phyloP scores from a whole-genome alignment of 2,113 vertebrate species.

The Danio rerio region DNA sequence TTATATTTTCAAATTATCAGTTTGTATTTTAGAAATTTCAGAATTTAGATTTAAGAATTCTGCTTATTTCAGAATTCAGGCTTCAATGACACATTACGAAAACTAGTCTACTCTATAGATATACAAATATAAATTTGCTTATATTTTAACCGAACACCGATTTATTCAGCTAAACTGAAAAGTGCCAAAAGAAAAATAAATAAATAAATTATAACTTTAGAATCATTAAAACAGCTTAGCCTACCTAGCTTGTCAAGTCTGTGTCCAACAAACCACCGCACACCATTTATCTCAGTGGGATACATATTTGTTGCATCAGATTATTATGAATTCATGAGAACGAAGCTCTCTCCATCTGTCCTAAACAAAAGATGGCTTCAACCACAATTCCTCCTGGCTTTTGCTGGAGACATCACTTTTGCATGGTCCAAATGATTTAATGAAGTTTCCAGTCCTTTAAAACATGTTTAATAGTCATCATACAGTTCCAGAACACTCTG shows the following conservation, averaged over 20 bases:
- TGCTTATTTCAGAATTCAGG: no score
- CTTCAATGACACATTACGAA: no score
- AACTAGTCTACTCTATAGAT: no score
- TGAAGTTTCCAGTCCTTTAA: slow-evolving; percentile 4
- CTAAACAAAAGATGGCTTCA: neutral
- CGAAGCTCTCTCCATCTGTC: neutral
- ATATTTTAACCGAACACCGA: no score
- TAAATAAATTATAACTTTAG: neutral
- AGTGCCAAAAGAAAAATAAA: no score
- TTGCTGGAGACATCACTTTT: slow-evolving; percentile 6
- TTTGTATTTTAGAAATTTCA: no score
- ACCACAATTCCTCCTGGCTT: neutral
- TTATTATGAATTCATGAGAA: slow-evolving; percentile 1
- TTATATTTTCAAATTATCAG: no score
- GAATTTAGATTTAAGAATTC: no score
- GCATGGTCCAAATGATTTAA: slow-evolving; percentile 22
- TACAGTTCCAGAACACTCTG: neutral
- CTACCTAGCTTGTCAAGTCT: neutral
- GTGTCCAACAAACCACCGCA: neutral
- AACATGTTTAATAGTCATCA: slow-evolving; percentile 15
- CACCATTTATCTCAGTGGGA: neutral
- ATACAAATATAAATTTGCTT: no score
- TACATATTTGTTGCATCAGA: neutral
- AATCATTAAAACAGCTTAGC: neutral
- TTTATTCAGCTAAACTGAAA: neutral